Base-by-base conservation (phyloP, 1,140 invertebrate genomes). In the Tetramorium parvispinum region DNA sequence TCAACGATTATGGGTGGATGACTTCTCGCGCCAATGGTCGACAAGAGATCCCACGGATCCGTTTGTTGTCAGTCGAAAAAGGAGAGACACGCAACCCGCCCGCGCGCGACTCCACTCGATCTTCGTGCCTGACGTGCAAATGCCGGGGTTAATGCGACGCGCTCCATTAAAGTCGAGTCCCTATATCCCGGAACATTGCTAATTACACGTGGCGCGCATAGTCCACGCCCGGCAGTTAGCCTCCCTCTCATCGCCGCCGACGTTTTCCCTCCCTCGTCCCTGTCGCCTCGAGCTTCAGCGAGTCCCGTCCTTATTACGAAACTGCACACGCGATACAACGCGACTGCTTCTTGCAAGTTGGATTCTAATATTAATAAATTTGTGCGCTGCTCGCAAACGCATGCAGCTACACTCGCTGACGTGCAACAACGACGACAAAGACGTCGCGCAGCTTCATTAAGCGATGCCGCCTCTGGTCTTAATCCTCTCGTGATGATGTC, bases 121-220 rank as follows among this genome's bases (percentile, higher is more conserved):
- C 89, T 90, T 91, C 83, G 73, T 87, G 81, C 88, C 88, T 90
- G 91, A 92, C 89, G 85, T 91, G 91, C 86, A 92, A 92, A 91
- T 91, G 88, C 90, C 87, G 85, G 88, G 88, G 91, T 91, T 92
- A 92, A 92, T 92, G 88, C 91, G 91, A 92, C 89, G 89, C 89
- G 91, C 89, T 92, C 89, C 91, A 92, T 92, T 92, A 92, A 92
- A 92, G 91, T 91, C 91, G 91, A 92, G 89, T 86, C 89, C 79
- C 88, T 81, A 91, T 88, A 90, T 79, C 81, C 85, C 82, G 85
- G 91, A 89, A 92, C 89, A 92, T 92, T 85, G 91, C 91, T 92
- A 92, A 92, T 92, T 92, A 91, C 89, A 91, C 89, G 89, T 91
- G 90, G 91, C 85, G 83, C 73, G 83, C 85, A 90, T 87, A 90